Evolutionary conservation across 2,888 invertebrate genomes (phyloP), one percentile per base, ranked within the genome.

Genomic region (Pristionchus fissidentatus): DNA sequence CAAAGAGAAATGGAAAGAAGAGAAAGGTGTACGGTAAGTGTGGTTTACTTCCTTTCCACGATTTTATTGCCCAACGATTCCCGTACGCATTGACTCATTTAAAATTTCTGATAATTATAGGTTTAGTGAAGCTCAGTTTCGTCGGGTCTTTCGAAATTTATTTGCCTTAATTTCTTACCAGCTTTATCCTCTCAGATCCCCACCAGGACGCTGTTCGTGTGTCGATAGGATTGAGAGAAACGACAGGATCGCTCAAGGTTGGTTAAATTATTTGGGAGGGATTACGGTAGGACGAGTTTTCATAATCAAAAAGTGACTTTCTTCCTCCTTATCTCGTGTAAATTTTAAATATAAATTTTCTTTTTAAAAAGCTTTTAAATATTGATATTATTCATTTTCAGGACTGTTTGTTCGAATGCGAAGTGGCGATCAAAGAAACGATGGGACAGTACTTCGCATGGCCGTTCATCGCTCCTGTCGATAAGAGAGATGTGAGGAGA

Each of bases 381-480:
- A 62, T 26, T 62, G 32, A 26, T 62, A 8, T 52, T 32, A 8
- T 62, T 62, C 3, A 35, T 35, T 55, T 32, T 41, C 77, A 83
- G 83, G 83, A 83, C 13, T 26, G n/a, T 29, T 43, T 83, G 13
- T n/a, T 26, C 19, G 70, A 78, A 60, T 78, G 83, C 35, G 89
- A 89, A 43, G 22, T 80, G n/a, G 82, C 87, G 3, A 57, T 89
- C 57, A 86, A 87, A 73, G 87, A 87, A 32, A 82, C 87, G n/a
- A 88, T 88, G 89, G 84, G 86, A 15, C 77, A 87, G 66, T 87
- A 87, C 29, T 88, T 66, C 81, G 85, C 88, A 4, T 89, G 89
- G 89, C 89, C 89, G 32, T 89, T 89, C 85, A 60, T 86, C 1
- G 87, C 87, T 35, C 87, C 89, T 3, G 89, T 89, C 32, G 89